phyloP scores from a whole-genome alignment of 2,888 invertebrate species.

The Helleia helle region DNA sequence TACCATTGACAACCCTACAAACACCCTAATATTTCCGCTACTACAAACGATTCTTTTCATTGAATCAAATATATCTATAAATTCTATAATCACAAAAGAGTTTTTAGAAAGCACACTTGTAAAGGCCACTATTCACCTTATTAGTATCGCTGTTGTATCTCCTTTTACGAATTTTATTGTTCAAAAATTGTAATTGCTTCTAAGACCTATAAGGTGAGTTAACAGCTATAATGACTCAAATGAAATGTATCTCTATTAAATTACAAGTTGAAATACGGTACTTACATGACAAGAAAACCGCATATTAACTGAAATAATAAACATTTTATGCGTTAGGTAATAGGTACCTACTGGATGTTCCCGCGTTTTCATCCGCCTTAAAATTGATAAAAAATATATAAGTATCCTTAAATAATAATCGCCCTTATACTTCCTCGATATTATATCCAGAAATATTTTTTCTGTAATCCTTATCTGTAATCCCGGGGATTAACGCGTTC shows the following conservation, averaged over 20 bases:
- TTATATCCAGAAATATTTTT: too few species aligned
- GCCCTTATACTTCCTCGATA: too few species aligned
- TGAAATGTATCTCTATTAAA: neutral
- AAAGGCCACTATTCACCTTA: conserved; percentile 28
- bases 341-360: too few species aligned
- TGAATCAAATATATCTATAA: conserved; percentile 49
- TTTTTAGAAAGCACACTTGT: conserved; percentile 47
- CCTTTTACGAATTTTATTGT: conserved; percentile 7
- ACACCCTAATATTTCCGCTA: conserved; percentile 47
- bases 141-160: conserved; percentile 24
- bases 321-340: too few species aligned
- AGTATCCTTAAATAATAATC: too few species aligned
- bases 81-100: conserved; percentile 48
- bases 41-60: conserved; percentile 54
- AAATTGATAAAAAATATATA: too few species aligned
- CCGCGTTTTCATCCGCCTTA: too few species aligned
- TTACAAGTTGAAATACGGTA: neutral
- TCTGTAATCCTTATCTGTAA: too few species aligned
- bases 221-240: neutral
- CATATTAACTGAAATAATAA: too few species aligned
- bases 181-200: conserved; percentile 3
- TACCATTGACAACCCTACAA: neutral
- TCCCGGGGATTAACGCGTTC: too few species aligned
- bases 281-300: too few species aligned
- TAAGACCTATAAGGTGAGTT: neutral